Percentiles rank a stretch among this genome's conserved stretches.
Evolutionary conservation across 2,797 vertebrate genomes (phyloP).

Genomic region (Hafferia zeledoni): DNA sequence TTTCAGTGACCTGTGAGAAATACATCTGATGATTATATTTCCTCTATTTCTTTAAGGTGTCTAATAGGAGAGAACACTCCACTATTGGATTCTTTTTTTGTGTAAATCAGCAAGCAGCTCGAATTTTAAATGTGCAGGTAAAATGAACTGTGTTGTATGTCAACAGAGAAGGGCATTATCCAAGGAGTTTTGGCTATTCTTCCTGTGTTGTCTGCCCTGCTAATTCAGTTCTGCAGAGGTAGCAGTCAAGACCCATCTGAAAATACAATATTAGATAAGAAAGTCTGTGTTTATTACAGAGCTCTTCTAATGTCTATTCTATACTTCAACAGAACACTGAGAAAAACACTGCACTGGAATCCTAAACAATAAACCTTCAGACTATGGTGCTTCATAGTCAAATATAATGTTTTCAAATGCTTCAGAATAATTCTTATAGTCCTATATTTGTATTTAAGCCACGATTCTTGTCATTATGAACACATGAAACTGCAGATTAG

Average conservation of each 20-base stretch:
- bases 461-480: not conserved
- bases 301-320: not conserved
- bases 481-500: not conserved
- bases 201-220: not conserved
- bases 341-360: not conserved
- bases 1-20: not conserved
- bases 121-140: not conserved
- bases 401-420: not conserved
- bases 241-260: not conserved
- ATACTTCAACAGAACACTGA: not conserved
- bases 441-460: not conserved
- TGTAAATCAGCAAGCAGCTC: not conserved
- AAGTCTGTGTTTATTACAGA: not conserved
- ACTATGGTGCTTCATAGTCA: not conserved
- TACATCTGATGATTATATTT: not conserved
- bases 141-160: not conserved
- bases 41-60: not conserved
- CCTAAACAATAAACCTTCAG: not conserved
- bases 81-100: not conserved
- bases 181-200: not conserved
- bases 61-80: not conserved
- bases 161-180: not conserved
- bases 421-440: not conserved
- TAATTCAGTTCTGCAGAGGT: not conserved
- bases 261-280: not conserved